A percentile compares a stretch with the other conserved stretches of the same genome.
These are phyloP conservation scores for Zeuzera pyrina DNA, from an alignment of 2,888 invertebrate genomes.

Conservation along the genomic window DNA sequence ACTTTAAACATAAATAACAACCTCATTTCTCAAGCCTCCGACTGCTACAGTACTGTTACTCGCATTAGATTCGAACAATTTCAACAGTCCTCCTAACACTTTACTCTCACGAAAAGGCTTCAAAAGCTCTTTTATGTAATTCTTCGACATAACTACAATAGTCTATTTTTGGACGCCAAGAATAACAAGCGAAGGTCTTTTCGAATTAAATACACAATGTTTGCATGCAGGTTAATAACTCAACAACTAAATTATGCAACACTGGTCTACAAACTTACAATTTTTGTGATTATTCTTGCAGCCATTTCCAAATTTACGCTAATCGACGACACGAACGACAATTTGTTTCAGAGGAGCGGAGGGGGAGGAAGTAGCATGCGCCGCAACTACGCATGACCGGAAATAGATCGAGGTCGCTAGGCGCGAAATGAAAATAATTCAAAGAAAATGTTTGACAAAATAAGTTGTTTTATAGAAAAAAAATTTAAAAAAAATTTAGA, in stretches of 20 bases:
- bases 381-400: conserved; percentile 64
- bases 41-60: conserved; percentile 29
- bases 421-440: no score
- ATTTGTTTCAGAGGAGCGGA: no score
- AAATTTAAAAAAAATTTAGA: no score
- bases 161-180: conserved; percentile 65
- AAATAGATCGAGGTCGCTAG: no score
- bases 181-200: conserved; percentile 33
- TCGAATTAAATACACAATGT: conserved; percentile 23
- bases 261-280: conserved; percentile 57
- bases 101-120: conserved; percentile 69
- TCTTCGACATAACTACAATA: conserved; percentile 67
- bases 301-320: conserved; percentile 64
- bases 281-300: conserved; percentile 70
- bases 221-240: conserved; percentile 39
- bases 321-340: conserved; percentile 45
- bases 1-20: conserved; percentile 38
- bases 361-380: conserved; percentile 34
- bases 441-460: no score
- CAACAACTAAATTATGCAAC: conserved; percentile 10
- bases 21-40: conserved; percentile 42
- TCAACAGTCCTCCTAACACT: conserved; percentile 45
- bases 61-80: conserved; percentile 41
- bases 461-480: no score
- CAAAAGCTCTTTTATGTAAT: conserved; percentile 71